phyloP scores from a whole-genome alignment of 2,797 vertebrate species.

The Diglossa cyanea region DNA sequence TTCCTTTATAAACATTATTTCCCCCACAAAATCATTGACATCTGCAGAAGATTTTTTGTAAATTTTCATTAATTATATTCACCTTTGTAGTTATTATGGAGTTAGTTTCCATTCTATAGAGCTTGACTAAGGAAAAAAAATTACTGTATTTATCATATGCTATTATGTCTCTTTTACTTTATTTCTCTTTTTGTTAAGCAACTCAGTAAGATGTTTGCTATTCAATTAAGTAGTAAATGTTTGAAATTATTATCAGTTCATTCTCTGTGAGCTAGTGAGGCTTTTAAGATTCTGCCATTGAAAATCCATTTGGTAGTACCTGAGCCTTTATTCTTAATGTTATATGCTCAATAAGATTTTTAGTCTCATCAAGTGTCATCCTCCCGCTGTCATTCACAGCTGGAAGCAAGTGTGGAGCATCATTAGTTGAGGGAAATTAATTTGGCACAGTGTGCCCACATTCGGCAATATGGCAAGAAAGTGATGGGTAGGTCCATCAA shows the following conservation, averaged over 20 bases:
- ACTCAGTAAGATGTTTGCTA: background rate
- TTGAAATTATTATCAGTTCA: background rate
- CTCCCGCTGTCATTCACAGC: fast-evolving
- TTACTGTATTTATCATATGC: background rate
- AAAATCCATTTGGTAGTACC: background rate
- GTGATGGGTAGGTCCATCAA: background rate
- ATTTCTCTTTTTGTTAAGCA: background rate
- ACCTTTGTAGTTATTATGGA: background rate
- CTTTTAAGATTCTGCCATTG: background rate
- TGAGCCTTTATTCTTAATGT: background rate
- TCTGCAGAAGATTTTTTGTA: background rate
- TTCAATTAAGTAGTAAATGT: background rate
- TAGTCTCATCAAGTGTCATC: background rate
- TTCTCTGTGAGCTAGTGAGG: background rate
- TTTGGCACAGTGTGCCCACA: background rate
- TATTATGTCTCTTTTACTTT: background rate
- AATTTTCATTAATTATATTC: background rate
- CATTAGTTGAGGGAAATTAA: background rate
- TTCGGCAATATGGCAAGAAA: background rate
- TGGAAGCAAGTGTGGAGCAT: background rate
- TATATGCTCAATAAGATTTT: background rate
- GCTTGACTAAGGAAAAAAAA: background rate
- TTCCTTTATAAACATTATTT: background rate
- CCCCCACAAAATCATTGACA: background rate
- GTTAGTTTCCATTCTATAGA: background rate